These are phyloP conservation scores for Delia radicum DNA, from an alignment of 1,140 invertebrate species.

Conservation along the genomic window DNA sequence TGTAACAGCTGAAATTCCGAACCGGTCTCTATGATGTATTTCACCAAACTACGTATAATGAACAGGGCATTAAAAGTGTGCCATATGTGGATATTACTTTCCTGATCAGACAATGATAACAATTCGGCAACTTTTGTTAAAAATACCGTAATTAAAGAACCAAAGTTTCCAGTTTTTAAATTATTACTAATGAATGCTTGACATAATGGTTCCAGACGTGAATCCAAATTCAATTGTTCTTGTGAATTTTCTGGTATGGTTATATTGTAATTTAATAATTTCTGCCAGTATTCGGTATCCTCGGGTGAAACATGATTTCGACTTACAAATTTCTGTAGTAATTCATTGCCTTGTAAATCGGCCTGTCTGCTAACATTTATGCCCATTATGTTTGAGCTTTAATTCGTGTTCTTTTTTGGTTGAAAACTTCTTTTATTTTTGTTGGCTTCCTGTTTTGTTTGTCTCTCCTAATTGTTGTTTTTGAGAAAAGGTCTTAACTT, in stretches of 20 bases:
- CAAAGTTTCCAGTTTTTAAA: slow-evolving; percentile 81
- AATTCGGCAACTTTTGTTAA: slow-evolving; percentile 76
- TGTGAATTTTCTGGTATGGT: slow-evolving; percentile 72
- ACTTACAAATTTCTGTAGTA: slow-evolving; percentile 76
- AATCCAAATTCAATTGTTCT: slow-evolving; percentile 78
- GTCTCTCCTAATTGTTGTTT: not conserved
- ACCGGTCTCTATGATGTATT: slow-evolving; percentile 82
- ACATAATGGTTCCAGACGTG: slow-evolving; percentile 71
- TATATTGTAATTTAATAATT: slow-evolving; percentile 88
- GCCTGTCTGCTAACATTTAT: slow-evolving; percentile 78
- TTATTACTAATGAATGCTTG: slow-evolving; percentile 79
- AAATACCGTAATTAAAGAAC: slow-evolving; percentile 82
- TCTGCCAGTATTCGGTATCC: slow-evolving; percentile 93
- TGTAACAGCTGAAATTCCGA: slow-evolving; percentile 73
- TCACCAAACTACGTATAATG: slow-evolving; percentile 83
- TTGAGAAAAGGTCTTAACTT: not conserved
- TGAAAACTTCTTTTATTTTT: slow-evolving; percentile 2
- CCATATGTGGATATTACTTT: slow-evolving; percentile 90
- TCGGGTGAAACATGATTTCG: slow-evolving; percentile 72
- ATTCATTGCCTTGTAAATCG: slow-evolving; percentile 80
- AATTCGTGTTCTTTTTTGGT: not conserved
- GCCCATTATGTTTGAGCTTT: slow-evolving; percentile 68
- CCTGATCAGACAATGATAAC: slow-evolving; percentile 77
- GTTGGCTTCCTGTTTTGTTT: not conserved
- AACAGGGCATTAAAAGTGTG: slow-evolving; percentile 94